A percentile compares a stretch with the other conserved stretches of the same genome.
Evolutionary conservation across 2,797 vertebrate species (phyloP).

Genomic region (Anableps anableps): DNA sequence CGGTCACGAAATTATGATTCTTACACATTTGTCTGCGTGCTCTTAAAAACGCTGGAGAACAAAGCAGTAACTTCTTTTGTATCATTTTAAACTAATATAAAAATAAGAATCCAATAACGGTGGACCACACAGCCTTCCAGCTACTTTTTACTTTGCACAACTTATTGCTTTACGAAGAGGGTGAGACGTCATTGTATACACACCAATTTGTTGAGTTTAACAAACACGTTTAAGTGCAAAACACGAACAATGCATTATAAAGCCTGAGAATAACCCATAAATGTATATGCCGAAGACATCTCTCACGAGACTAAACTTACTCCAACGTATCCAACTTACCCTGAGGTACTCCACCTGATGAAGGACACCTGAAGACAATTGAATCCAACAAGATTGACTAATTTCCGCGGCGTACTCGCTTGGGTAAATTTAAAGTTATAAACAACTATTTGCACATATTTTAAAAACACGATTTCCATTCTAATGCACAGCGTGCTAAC

Average conservation of each 20-base stretch:
- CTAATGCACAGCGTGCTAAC: not conserved
- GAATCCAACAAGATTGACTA: not conserved
- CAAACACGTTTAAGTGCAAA: not conserved
- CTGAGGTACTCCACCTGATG: conserved; percentile 10
- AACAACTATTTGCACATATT: not conserved
- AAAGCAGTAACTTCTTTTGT: not conserved
- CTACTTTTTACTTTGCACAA: not conserved
- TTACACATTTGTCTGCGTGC: too few species aligned
- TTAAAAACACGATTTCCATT: conserved; percentile 33
- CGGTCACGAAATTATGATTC: too few species aligned
- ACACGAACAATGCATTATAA: not conserved
- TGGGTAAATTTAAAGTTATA: conserved; percentile 10
- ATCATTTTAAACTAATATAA: not conserved
- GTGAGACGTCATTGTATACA: not conserved
- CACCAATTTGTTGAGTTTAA: not conserved
- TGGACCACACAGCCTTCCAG: not conserved
- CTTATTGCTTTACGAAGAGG: not conserved
- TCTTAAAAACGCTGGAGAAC: not conserved
- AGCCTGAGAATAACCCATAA: not conserved
- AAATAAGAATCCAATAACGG: not conserved
- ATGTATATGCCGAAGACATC: not conserved
- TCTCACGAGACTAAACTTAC: not conserved
- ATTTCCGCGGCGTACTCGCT: conserved; percentile 11
- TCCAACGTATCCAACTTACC: conserved; percentile 24
- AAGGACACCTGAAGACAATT: conserved; percentile 20